Evolutionary conservation across 2,888 invertebrate species (phyloP).

Genomic region (Cotesia congregata): DNA sequence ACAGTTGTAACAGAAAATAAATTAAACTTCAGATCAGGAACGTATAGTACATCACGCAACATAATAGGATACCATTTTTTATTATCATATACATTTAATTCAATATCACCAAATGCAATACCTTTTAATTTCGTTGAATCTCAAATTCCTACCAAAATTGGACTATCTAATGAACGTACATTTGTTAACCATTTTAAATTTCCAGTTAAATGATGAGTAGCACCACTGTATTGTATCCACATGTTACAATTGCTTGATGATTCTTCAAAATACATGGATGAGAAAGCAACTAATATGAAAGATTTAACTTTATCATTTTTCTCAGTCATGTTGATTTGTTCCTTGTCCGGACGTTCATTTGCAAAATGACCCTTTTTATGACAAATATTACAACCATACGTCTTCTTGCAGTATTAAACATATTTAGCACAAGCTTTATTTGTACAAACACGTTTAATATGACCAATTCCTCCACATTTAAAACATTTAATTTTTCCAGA

Average conservation of each 20-base stretch:
- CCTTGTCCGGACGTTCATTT: slow-evolving; percentile 44
- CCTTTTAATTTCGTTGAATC: slow-evolving; percentile 35
- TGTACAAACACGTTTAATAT: slow-evolving; percentile 40
- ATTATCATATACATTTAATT: too few species aligned
- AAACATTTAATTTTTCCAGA: slow-evolving; percentile 28
- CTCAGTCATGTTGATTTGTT: slow-evolving; percentile 4
- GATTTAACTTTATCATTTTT: too few species aligned
- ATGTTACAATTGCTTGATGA: not conserved
- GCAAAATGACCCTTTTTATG: slow-evolving; percentile 46
- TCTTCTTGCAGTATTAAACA: slow-evolving; percentile 47
- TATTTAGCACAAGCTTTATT: slow-evolving; percentile 45
- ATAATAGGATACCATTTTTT: too few species aligned
- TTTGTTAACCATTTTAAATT: slow-evolving; percentile 30
- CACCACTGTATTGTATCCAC: slow-evolving; percentile 30
- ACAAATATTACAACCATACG: slow-evolving; percentile 47
- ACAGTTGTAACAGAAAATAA: slow-evolving; percentile 35
- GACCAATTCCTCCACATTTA: slow-evolving; percentile 42
- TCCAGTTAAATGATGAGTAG: slow-evolving; percentile 38
- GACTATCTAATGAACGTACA: not conserved
- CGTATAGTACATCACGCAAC: slow-evolving; percentile 28
- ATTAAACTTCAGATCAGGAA: slow-evolving; percentile 36
- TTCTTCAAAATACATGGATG: slow-evolving; percentile 3
- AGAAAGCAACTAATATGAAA: not conserved
- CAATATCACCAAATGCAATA: slow-evolving; percentile 11
- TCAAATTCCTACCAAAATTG: slow-evolving; percentile 26